Conservation (phyloP, 1,140 invertebrate genomes). For the Samia ricini region DNA sequence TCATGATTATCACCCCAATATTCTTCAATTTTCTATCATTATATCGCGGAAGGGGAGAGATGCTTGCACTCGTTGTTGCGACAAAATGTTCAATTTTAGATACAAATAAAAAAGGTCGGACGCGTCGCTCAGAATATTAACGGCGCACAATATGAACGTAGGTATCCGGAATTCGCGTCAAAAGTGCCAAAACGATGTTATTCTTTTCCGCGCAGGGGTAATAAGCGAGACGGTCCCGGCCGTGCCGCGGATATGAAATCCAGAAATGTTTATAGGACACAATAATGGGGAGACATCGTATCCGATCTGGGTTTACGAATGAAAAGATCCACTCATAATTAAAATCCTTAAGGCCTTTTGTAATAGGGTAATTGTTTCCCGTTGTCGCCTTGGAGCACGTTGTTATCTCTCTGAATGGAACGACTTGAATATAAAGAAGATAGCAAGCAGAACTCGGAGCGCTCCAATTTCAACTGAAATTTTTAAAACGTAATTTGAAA, state of each 20-base stretch:
- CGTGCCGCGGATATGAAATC: slow-evolving; percentile 72
- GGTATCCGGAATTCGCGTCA: slow-evolving; percentile 73
- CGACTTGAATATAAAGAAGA: slow-evolving; percentile 50
- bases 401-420: slow-evolving; percentile 54
- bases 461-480: slow-evolving; percentile 30
- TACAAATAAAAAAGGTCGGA: slow-evolving; percentile 78
- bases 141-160: slow-evolving; percentile 75
- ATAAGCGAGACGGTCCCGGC: slow-evolving; percentile 60
- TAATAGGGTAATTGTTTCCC: slow-evolving; percentile 64
- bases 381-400: slow-evolving; percentile 47
- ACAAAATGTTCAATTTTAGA: slow-evolving; percentile 77
- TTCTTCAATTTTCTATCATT: slow-evolving; percentile 67
- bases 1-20: background rate
- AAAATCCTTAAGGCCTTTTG: slow-evolving; percentile 60
- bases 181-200: slow-evolving; percentile 74
- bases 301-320: slow-evolving; percentile 56
- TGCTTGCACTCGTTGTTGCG: slow-evolving; percentile 64
- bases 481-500: slow-evolving; percentile 37
- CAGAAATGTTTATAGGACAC: slow-evolving; percentile 68
- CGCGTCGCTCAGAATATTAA: slow-evolving; percentile 74
- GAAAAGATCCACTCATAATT: slow-evolving; percentile 56
- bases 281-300: slow-evolving; percentile 57
- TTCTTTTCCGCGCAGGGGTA: slow-evolving; percentile 72
- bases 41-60: slow-evolving; percentile 51
- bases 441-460: slow-evolving; percentile 34